These are phyloP conservation scores for Drosophila prosaltans DNA, from an alignment of 1,140 invertebrate species.

Conservation along the genomic window DNA sequence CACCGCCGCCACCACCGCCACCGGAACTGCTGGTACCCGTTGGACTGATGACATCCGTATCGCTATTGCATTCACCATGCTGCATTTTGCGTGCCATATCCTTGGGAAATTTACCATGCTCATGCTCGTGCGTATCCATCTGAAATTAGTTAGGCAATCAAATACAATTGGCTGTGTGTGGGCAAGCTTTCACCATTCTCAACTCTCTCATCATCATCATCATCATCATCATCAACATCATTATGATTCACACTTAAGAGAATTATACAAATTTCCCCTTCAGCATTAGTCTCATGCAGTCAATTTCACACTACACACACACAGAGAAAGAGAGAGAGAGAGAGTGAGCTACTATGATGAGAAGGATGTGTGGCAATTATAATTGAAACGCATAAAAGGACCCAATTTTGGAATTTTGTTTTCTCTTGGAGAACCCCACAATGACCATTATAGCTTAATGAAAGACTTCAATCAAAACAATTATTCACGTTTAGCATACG, in stretches of 20 bases:
- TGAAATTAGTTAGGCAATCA: conserved; percentile 46
- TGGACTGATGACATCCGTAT: conserved; percentile 78
- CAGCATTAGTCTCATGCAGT: conserved; percentile 9
- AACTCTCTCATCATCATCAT: background rate
- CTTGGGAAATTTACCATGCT: conserved; percentile 68
- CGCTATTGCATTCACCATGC: conserved; percentile 71
- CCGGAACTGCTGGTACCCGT: conserved; percentile 79
- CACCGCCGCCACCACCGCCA: conserved; percentile 55
- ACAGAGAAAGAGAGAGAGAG: background rate
- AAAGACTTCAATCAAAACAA: too few species aligned
- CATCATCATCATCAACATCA: background rate
- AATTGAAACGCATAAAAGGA: too few species aligned
- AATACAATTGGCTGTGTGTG: conserved; percentile 11
- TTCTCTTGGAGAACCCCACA: too few species aligned
- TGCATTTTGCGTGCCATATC: conserved; percentile 60
- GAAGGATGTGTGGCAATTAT: background rate
- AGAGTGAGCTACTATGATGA: background rate
- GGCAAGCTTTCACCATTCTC: background rate
- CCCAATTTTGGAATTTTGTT: too few species aligned
- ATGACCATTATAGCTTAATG: too few species aligned
- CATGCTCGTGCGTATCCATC: conserved; percentile 83
- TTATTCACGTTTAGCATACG: too few species aligned
- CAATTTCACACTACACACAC: background rate
- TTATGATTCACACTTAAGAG: conserved; percentile 12
- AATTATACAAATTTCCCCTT: conserved; percentile 8